Evolutionary conservation across 2,888 invertebrate species (phyloP).

Genomic region (Hirtodrosophila cameraria): DNA sequence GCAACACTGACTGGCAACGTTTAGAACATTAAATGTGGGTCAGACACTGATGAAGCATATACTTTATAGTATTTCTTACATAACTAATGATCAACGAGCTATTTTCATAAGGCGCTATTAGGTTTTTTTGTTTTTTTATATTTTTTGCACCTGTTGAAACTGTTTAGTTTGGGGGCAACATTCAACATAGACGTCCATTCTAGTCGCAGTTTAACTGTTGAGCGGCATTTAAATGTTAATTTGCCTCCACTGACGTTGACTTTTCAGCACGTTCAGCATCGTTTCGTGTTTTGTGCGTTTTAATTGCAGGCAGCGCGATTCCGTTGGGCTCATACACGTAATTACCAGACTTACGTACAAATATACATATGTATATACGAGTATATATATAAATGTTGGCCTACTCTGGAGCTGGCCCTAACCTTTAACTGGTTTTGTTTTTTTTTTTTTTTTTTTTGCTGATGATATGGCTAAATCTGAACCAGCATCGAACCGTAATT

Average conservation of each 20-base stretch:
- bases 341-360: slow-evolving; percentile 46
- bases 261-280: slow-evolving; percentile 49
- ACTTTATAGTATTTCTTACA: slow-evolving; percentile 47
- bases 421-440: slow-evolving; percentile 55
- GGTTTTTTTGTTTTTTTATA: slow-evolving; percentile 40
- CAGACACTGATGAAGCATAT: slow-evolving; percentile 37
- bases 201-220: slow-evolving; percentile 46
- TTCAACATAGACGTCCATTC: neutral
- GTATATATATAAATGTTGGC: slow-evolving; percentile 40
- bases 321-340: slow-evolving; percentile 45
- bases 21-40: slow-evolving; percentile 65
- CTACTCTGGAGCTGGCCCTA: slow-evolving; percentile 51
- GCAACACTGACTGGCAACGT: slow-evolving; percentile 41
- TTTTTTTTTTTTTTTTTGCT: slow-evolving; percentile 3
- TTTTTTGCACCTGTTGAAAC: slow-evolving; percentile 23
- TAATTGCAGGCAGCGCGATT: slow-evolving; percentile 59
- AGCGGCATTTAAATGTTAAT: slow-evolving; percentile 70
- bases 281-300: slow-evolving; percentile 46
- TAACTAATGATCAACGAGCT: slow-evolving; percentile 45
- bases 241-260: slow-evolving; percentile 51
- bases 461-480: slow-evolving; percentile 44
- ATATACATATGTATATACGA: too few species aligned
- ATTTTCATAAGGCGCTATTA: slow-evolving; percentile 41
- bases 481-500: slow-evolving; percentile 34
- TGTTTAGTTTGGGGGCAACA: slow-evolving; percentile 23